Conservation (phyloP, 1,140 invertebrate genomes). For the Lordiphosa clarofinis region DNA sequence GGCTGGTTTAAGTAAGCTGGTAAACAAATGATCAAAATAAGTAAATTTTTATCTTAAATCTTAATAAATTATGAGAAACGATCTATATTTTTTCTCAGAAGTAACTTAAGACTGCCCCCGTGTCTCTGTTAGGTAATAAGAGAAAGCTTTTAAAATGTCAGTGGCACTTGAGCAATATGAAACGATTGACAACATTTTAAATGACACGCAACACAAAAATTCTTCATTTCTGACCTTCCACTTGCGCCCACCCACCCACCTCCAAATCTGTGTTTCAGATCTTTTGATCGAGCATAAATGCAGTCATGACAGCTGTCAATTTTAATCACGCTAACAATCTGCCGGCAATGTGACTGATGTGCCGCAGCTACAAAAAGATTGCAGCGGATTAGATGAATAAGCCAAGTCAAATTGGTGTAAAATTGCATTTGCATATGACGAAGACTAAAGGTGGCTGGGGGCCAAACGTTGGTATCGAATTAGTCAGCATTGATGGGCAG, state of each 20-base stretch:
- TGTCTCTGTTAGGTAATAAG: too few species aligned
- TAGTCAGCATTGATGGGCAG: conserved; percentile 62
- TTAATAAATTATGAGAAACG: too few species aligned
- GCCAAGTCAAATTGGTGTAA: conserved; percentile 38
- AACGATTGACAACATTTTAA: conserved; percentile 8
- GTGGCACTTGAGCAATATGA: conserved; percentile 2
- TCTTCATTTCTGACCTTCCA: conserved; percentile 9
- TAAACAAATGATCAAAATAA: too few species aligned
- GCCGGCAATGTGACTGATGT: conserved; percentile 54
- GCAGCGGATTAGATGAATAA: conserved; percentile 62
- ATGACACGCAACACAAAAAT: conserved; percentile 38
- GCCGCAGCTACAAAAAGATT: conserved; percentile 38
- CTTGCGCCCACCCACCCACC: too few species aligned
- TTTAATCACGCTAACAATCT: conserved; percentile 46
- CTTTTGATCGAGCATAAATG: conserved; percentile 41
- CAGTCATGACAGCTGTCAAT: conserved; percentile 75
- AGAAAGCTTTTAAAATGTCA: too few species aligned
- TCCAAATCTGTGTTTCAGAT: conserved; percentile 39
- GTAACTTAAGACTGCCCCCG: too few species aligned
- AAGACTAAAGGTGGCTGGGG: conserved; percentile 27
- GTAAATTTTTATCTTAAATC: too few species aligned
- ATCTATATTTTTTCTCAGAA: too few species aligned
- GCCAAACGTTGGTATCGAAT: conserved; percentile 35
- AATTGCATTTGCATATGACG: conserved; percentile 68
- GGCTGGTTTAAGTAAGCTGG: too few species aligned